Conservation (phyloP, 2,888 invertebrate species). For the Caenorhabditis sulstoni region DNA sequence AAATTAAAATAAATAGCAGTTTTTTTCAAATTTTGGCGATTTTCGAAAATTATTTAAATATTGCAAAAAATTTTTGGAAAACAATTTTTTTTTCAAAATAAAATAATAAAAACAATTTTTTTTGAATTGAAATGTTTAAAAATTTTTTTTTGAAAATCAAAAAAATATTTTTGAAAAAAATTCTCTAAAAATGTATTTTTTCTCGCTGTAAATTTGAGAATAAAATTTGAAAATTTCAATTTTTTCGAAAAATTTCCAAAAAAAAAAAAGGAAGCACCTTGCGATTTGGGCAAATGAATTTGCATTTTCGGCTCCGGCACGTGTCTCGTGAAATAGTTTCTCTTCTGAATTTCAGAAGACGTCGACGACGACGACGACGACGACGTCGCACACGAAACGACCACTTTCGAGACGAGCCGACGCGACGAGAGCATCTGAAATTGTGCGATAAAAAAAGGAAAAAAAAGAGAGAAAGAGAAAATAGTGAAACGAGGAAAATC, state of each 20-base stretch:
- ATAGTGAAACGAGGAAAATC: background rate
- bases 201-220: background rate
- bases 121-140: no score
- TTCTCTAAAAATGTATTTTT: no score
- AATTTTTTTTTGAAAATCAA: no score
- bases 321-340: slow-evolving; percentile 52
- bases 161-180: no score
- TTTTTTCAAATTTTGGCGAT: no score
- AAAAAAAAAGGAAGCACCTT: slow-evolving; percentile 23
- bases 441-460: background rate
- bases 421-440: slow-evolving; percentile 41
- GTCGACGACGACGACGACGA: slow-evolving; percentile 8
- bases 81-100: background rate
- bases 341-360: slow-evolving; percentile 19
- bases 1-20: no score
- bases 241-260: slow-evolving; percentile 1
- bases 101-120: no score
- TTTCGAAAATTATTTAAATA: background rate
- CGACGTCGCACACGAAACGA: background rate
- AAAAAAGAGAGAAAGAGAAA: background rate
- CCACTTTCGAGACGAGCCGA: slow-evolving; percentile 17
- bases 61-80: background rate
- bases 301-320: slow-evolving; percentile 59
- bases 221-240: background rate
- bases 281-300: slow-evolving; percentile 54